Conservation (phyloP, 2,113 vertebrate genomes). For the Polypterus senegalus region DNA sequence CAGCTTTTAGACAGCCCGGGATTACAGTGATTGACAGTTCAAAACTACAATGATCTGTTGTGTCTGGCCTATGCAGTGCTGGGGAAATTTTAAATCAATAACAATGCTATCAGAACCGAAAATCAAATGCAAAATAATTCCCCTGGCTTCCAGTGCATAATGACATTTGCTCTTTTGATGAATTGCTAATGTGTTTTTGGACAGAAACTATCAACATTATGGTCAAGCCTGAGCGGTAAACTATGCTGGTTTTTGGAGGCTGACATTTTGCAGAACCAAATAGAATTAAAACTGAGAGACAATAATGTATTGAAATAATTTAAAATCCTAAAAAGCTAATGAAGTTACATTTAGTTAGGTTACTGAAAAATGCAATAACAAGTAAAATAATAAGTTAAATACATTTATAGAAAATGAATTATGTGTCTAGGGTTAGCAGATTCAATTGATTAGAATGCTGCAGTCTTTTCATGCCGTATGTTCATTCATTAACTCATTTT, state of each 20-base stretch:
- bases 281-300: no score
- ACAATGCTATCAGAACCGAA: constrained; percentile 61
- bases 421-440: no score
- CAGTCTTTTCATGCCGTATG: no score
- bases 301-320: no score
- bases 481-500: no score
- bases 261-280: no score
- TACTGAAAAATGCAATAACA: no score
- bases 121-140: constrained; percentile 71
- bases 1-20: constrained; percentile 38
- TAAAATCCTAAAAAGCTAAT: no score
- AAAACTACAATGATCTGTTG: constrained; percentile 57
- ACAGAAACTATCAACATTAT: constrained; percentile 27
- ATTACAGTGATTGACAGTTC: constrained; percentile 61
- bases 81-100: constrained; percentile 66
- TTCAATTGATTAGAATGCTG: no score
- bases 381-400: no score
- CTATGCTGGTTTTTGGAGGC: background rate
- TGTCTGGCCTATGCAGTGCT: constrained; percentile 43
- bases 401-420: no score
- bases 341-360: no score
- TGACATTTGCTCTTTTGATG: constrained; percentile 60
- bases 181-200: constrained; percentile 59
- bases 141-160: constrained; percentile 45
- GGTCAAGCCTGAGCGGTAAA: constrained; percentile 20